Conservation (phyloP, 2,113 vertebrate genomes). For the Lophura nycthemera region DNA sequence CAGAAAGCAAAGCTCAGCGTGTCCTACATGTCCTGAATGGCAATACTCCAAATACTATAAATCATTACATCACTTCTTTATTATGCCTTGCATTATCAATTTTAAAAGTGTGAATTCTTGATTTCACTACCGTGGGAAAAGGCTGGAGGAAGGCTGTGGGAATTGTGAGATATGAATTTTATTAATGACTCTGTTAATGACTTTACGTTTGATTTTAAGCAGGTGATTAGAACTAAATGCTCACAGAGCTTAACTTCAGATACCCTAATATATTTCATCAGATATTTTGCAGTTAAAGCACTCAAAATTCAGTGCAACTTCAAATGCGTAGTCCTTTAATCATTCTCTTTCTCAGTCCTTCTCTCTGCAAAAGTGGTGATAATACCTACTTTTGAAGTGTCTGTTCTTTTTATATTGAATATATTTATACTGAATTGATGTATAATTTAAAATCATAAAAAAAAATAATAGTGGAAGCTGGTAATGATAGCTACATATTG, state of each 20-base stretch:
- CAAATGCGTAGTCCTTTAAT: background rate
- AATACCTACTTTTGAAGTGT: background rate
- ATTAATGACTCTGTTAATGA: background rate
- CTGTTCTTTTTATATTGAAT: background rate
- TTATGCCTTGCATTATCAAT: background rate
- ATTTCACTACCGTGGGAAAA: background rate
- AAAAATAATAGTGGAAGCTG: background rate
- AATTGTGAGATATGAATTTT: background rate
- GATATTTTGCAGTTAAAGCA: conserved; percentile 13
- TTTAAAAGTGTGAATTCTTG: background rate
- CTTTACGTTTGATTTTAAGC: background rate
- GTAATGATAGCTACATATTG: background rate
- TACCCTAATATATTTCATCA: background rate
- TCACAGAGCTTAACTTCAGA: background rate
- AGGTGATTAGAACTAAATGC: background rate
- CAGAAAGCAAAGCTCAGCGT: background rate
- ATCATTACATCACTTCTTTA: background rate
- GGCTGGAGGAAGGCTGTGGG: background rate
- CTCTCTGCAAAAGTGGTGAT: background rate
- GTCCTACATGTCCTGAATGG: background rate
- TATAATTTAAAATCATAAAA: background rate
- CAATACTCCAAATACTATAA: background rate
- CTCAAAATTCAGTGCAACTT: background rate
- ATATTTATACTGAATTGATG: background rate
- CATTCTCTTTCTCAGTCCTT: background rate